Evolutionary conservation across 2,888 invertebrate species (phyloP).

Genomic region (Operophtera brumata): DNA sequence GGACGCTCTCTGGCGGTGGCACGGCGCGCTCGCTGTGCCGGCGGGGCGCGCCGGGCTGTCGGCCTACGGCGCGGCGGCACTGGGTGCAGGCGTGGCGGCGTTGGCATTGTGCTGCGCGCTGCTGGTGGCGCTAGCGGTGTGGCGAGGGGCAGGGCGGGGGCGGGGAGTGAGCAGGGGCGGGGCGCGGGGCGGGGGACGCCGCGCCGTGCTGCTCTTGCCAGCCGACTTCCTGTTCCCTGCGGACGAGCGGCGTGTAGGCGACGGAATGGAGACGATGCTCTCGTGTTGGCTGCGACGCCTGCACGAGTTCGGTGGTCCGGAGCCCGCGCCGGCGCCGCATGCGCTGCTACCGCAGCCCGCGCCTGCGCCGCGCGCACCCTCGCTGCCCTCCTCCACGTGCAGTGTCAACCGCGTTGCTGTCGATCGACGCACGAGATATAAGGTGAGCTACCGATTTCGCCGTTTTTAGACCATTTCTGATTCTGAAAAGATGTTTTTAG

Average conservation of each 20-base stretch:
- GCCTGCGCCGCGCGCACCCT: slow-evolving; percentile 61
- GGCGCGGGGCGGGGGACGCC: slow-evolving; percentile 21
- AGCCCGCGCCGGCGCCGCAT: slow-evolving; percentile 86
- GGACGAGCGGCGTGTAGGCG: slow-evolving; percentile 69
- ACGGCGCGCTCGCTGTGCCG: slow-evolving; percentile 8
- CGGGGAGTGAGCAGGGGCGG: slow-evolving; percentile 21
- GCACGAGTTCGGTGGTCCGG: slow-evolving; percentile 91
- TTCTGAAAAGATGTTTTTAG: too few species aligned
- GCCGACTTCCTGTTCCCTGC: slow-evolving; percentile 52
- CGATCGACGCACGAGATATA: slow-evolving; percentile 90
- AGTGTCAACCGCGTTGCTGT: slow-evolving; percentile 70
- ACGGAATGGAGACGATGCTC: slow-evolving; percentile 92
- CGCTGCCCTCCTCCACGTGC: slow-evolving; percentile 77
- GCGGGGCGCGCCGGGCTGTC: slow-evolving; percentile 15
- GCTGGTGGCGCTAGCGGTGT: slow-evolving; percentile 26
- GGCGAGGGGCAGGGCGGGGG: slow-evolving; percentile 27
- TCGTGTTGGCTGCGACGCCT: slow-evolving; percentile 92
- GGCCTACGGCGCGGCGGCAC: slow-evolving; percentile 11
- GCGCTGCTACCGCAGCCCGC: slow-evolving; percentile 89
- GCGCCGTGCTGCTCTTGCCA: slow-evolving; percentile 39
- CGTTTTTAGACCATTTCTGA: neutral
- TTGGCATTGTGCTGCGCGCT: slow-evolving; percentile 19
- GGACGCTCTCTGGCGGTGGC: slow-evolving; percentile 31
- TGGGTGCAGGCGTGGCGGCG: slow-evolving; percentile 24
- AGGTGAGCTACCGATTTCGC: slow-evolving; percentile 64